These are phyloP conservation scores for Pitangus sulphuratus DNA, from an alignment of 2,797 vertebrate species.

Conservation along the genomic window DNA sequence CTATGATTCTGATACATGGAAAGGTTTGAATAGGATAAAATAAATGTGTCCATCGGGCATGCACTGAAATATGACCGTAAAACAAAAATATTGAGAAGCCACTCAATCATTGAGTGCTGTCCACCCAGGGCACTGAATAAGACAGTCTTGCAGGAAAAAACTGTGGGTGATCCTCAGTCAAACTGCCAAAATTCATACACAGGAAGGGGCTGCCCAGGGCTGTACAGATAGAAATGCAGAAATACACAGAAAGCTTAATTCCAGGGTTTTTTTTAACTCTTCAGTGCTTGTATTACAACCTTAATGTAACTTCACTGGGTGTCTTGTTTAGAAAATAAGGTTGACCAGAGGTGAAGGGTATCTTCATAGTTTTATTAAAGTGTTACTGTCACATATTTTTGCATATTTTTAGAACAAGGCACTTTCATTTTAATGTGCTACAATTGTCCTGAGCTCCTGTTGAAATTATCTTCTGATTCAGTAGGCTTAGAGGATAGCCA, in stretches of 20 bases:
- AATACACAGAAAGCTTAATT: background rate
- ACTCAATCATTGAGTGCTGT: background rate
- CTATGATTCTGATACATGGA: background rate
- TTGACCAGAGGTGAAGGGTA: background rate
- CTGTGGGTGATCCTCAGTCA: background rate
- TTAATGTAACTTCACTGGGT: background rate
- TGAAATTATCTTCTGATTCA: background rate
- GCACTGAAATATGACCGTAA: background rate
- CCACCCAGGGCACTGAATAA: background rate
- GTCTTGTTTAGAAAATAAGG: background rate
- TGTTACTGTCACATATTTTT: background rate
- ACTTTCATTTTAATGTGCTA: background rate
- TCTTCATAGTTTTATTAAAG: background rate
- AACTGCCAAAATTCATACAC: conserved; percentile 7
- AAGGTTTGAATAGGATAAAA: background rate
- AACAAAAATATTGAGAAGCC: background rate
- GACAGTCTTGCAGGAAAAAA: background rate
- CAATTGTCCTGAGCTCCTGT: background rate
- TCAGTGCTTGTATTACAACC: background rate
- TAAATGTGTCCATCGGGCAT: background rate
- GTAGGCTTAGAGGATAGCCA: background rate
- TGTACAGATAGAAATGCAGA: background rate
- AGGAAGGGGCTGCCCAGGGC: background rate
- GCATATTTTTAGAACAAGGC: background rate
- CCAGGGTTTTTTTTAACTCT: background rate